Evolutionary conservation across 2,113 vertebrate species (phyloP).

Genomic region (crab-eating macaque (Macaca fascicularis)): DNA sequence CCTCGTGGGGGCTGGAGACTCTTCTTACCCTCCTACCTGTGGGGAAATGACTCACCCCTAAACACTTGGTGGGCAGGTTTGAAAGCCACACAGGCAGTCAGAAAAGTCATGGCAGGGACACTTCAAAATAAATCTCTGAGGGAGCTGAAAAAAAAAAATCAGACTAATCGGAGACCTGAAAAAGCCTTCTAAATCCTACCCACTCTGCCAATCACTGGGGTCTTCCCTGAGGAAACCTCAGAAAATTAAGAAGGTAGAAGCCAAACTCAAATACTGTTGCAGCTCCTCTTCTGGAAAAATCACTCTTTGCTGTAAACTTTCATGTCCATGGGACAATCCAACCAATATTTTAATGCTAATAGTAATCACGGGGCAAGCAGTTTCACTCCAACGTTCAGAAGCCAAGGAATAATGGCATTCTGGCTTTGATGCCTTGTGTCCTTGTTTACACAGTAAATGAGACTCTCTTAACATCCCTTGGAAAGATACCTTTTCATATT

Average conservation of each 20-base stretch:
- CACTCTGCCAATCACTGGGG: background rate
- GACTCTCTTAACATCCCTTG: background rate
- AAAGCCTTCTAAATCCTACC: background rate
- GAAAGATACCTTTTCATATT: slow-evolving; percentile 17
- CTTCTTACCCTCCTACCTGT: background rate
- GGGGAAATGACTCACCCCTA: background rate
- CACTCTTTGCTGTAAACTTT: background rate
- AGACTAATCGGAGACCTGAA: background rate
- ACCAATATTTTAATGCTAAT: background rate
- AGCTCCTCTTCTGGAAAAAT: background rate
- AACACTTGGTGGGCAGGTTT: background rate
- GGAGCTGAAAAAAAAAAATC: background rate
- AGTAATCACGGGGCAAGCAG: background rate
- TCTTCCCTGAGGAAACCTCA: background rate
- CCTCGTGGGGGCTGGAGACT: no score
- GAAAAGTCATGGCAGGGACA: background rate
- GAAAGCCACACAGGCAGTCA: background rate
- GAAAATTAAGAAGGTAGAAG: slow-evolving; percentile 29
- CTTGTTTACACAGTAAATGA: slow-evolving; percentile 54
- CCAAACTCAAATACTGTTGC: background rate
- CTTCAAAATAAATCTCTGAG: slow-evolving; percentile 1
- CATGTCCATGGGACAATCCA: background rate
- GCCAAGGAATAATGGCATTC: background rate
- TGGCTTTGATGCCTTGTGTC: background rate
- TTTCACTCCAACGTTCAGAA: background rate